A percentile compares a stretch with the other conserved stretches of the same genome.
Conservation (phyloP, 2,113 vertebrate species). For the Ceyx margarethae region DNA sequence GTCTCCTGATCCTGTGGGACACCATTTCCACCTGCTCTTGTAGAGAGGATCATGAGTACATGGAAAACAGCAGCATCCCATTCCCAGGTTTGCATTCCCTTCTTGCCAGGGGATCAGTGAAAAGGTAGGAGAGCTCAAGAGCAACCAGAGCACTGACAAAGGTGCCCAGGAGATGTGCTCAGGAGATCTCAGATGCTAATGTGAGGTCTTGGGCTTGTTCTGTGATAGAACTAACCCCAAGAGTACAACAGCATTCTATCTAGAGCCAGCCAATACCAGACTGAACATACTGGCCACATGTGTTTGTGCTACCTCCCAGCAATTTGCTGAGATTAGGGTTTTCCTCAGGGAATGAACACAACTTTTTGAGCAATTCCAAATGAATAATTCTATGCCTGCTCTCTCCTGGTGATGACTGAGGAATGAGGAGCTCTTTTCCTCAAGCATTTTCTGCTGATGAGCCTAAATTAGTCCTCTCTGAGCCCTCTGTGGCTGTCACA, state of each 20-base stretch:
- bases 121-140: neutral
- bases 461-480: neutral
- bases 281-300: rapidly evolving
- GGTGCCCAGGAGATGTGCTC: neutral
- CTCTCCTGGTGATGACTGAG: neutral
- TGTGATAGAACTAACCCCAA: neutral
- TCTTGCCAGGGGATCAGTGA: neutral
- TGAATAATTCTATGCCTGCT: neutral
- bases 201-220: neutral
- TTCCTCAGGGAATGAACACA: neutral
- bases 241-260: neutral
- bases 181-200: neutral
- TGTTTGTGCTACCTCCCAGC: neutral
- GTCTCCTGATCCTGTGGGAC: neutral
- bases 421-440: neutral
- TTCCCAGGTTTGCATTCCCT: neutral
- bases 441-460: conserved; percentile 9
- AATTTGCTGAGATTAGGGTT: neutral
- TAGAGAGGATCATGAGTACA: neutral
- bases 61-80: neutral
- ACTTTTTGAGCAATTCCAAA: neutral
- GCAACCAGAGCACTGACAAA: neutral
- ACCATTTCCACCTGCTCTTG: rapidly evolving
- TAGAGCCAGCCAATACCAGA: neutral
- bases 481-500: neutral